phyloP scores from a whole-genome alignment of 2,888 invertebrate genomes.

The Chalcosyrphus nemorum region DNA sequence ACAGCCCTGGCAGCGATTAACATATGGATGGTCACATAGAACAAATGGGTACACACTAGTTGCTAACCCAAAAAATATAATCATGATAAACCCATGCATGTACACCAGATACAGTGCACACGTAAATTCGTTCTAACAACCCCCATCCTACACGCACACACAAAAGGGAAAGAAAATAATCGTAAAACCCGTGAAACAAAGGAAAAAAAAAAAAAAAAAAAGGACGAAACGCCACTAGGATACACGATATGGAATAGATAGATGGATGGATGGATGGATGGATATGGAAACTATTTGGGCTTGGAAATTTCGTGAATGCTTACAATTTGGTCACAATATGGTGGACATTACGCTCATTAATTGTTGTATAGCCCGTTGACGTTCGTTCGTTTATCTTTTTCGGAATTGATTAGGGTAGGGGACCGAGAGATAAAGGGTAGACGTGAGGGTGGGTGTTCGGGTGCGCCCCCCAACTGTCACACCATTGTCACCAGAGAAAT shows the following conservation, averaged over 20 bases:
- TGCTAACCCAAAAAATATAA: constrained; percentile 67
- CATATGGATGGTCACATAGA: constrained; percentile 59
- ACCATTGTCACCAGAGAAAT: constrained; percentile 59
- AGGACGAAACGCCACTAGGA: constrained; percentile 29
- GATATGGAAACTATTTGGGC: constrained; percentile 51
- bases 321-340: constrained; percentile 69
- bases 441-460: neutral
- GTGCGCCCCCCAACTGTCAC: constrained; percentile 31
- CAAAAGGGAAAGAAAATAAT: constrained; percentile 54
- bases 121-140: constrained; percentile 7
- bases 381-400: constrained; percentile 42
- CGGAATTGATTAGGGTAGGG: constrained; percentile 51
- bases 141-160: constrained; percentile 10
- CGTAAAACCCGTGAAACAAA: constrained; percentile 65
- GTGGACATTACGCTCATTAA: constrained; percentile 62
- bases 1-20: constrained; percentile 26
- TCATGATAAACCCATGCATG: constrained; percentile 59
- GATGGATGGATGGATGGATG: neutral
- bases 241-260: neutral
- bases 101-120: constrained; percentile 36
- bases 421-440: constrained; percentile 19
- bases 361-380: constrained; percentile 25
- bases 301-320: constrained; percentile 59
- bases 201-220: constrained; percentile 14
- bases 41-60: constrained; percentile 46